A percentile compares a stretch with the other conserved stretches of the same genome.
Evolutionary conservation across 2,113 vertebrate genomes (phyloP).

Genomic region (Daphoenositta chrysoptera): DNA sequence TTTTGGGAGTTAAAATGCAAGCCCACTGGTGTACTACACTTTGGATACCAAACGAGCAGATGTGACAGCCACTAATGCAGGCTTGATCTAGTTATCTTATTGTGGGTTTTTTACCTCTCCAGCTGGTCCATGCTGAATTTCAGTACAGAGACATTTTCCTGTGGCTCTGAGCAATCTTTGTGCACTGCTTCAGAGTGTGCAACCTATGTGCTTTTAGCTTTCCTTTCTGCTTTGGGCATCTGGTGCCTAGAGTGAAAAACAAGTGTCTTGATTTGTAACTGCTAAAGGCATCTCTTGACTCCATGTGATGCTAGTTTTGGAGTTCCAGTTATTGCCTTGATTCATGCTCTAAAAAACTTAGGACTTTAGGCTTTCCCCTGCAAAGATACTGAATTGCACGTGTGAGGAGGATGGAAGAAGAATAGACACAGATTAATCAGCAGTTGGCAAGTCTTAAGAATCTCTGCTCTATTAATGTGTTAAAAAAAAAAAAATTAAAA

Average conservation of each 20-base stretch:
- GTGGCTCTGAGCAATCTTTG: background rate
- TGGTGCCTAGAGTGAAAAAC: background rate
- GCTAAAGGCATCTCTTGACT: background rate
- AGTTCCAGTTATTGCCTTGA: background rate
- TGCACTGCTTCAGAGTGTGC: background rate
- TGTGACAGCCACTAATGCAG: background rate
- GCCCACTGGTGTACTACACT: background rate
- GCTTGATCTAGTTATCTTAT: background rate
- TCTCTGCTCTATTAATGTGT: background rate
- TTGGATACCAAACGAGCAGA: background rate
- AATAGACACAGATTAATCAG: background rate
- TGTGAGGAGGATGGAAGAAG: background rate
- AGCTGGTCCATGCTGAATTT: background rate
- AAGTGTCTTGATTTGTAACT: background rate
- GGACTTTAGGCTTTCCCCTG: background rate
- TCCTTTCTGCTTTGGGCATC: background rate
- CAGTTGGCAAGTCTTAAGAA: background rate
- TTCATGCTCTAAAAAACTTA: background rate
- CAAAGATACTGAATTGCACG: background rate
- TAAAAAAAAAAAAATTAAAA: background rate
- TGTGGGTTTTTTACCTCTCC: background rate
- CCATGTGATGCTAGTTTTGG: background rate
- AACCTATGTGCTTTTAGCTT: background rate
- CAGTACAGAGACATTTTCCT: background rate
- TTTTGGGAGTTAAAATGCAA: background rate